Evolutionary conservation across 2,888 invertebrate species (phyloP), one percentile per base, ranked within the genome.

Genomic region (Erpobdella octoculata): DNA sequence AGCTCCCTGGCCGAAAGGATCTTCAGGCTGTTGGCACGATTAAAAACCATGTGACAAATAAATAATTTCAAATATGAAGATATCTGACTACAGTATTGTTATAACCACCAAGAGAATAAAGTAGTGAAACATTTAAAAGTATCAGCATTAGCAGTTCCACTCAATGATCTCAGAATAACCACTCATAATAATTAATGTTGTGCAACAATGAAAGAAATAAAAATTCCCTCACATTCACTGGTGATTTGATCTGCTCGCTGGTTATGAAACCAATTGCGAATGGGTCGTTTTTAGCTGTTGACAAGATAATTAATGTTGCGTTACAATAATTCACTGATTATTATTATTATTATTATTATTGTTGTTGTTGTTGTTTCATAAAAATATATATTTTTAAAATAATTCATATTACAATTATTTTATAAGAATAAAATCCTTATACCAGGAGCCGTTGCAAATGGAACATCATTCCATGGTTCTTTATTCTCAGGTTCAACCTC

Each of bases 1-100:
- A 1, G 74, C 61, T 28, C 75, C 77, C 12, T 74, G 73, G 6
- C 76, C 76, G 61, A 77, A 73, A 38, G 73, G 73, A 67, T 73
- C 73, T 41, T 73, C 73, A 38, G 73, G 65, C 73, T 72, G 65
- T 5, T 8, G 28, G 38, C 4, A 15, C n/a, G n/a, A 28, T 18
- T 8, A 65, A 9, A 58, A 12, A 64, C 33, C 12, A 12, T 64
- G 9, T 64, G 12, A 18, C 33, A 12, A 12, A 64, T 15, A 12
- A 18, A 9, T 12, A 64, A 59, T 12, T 12, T 59, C 61, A 21
- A 59, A 21, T 59, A 25, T 15, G 46, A 12, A 41, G n/a, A 41
- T n/a, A 41, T 15, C n/a, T 41, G 46, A n/a, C n/a, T n/a, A n/a
- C n/a, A n/a, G n/a, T n/a, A n/a, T n/a, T n/a, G n/a, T n/a, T n/a